Conservation (phyloP, 2,888 invertebrate genomes). For the Norana najaformis region DNA sequence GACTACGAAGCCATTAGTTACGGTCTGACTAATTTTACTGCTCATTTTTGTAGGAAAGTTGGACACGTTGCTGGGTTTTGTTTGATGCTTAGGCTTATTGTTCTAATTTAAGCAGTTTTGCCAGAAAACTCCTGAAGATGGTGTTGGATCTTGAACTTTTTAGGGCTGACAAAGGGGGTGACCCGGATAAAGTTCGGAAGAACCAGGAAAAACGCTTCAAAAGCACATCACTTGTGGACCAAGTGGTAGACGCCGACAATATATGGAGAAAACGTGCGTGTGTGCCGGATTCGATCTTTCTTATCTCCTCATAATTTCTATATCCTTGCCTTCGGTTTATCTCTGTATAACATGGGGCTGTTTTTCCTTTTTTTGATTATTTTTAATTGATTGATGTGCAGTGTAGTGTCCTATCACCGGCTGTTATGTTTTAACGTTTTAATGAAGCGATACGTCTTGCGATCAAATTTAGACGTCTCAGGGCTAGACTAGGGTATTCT, state of each 20-base stretch:
- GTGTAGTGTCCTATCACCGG: background rate
- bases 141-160: slow-evolving; percentile 95
- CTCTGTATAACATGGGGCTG: background rate
- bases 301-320: background rate
- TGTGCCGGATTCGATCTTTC: background rate
- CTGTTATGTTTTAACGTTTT: background rate
- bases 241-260: slow-evolving; percentile 84
- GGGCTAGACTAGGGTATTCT: background rate
- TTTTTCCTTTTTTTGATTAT: background rate
- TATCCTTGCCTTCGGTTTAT: background rate
- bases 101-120: background rate
- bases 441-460: background rate
- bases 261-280: slow-evolving; percentile 79
- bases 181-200: slow-evolving; percentile 85
- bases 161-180: slow-evolving; percentile 91
- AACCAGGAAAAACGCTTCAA: slow-evolving; percentile 91
- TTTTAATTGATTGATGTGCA: background rate
- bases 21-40: background rate
- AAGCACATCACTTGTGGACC: slow-evolving; percentile 86
- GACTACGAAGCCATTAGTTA: background rate
- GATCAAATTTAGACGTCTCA: too few relatives aligned
- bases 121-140: slow-evolving; percentile 68
- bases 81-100: slow-evolving; percentile 10
- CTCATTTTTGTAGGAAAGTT: background rate
- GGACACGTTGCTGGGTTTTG: background rate